Evolutionary conservation across 2,888 invertebrate genomes (phyloP).

Genomic region (Polia nebulosa): DNA sequence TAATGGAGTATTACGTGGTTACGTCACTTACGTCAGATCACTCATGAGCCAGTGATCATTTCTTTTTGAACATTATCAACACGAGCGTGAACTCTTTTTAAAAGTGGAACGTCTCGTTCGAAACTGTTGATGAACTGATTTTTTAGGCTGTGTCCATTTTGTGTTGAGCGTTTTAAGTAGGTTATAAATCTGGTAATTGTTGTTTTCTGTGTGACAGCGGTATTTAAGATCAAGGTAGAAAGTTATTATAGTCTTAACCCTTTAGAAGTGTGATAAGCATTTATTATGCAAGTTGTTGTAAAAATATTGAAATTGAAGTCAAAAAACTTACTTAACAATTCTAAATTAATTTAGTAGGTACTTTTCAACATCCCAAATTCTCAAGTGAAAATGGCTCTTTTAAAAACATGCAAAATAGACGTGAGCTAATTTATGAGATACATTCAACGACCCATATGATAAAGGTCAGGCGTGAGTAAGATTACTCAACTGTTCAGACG

Average conservation of each 20-base stretch:
- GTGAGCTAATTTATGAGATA: conserved; percentile 56
- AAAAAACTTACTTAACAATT: not conserved
- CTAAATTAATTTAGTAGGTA: not conserved
- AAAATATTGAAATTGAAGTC: not conserved
- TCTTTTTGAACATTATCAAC: conserved; percentile 63
- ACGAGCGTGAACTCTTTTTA: conserved; percentile 34
- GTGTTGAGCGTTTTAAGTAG: not conserved
- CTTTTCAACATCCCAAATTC: conserved; percentile 5
- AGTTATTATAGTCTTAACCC: not conserved
- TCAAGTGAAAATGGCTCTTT: conserved; percentile 21
- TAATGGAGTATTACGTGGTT: conserved; percentile 80
- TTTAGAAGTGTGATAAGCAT: not conserved
- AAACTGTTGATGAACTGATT: conserved; percentile 17
- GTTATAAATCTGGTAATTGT: not conserved
- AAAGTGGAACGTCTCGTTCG: conserved; percentile 26
- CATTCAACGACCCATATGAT: conserved; percentile 62
- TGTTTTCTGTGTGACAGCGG: not conserved
- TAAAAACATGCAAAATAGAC: conserved; percentile 60
- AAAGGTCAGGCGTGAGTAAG: conserved; percentile 78
- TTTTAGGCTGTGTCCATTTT: conserved; percentile 2
- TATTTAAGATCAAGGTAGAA: not conserved
- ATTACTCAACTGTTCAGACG: conserved; percentile 71
- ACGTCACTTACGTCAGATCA: conserved; percentile 72
- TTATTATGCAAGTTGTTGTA: too few relatives aligned
- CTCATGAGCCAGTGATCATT: conserved; percentile 64